phyloP scores from a whole-genome alignment of 2,113 vertebrate species.

The Cromileptes altivelis region DNA sequence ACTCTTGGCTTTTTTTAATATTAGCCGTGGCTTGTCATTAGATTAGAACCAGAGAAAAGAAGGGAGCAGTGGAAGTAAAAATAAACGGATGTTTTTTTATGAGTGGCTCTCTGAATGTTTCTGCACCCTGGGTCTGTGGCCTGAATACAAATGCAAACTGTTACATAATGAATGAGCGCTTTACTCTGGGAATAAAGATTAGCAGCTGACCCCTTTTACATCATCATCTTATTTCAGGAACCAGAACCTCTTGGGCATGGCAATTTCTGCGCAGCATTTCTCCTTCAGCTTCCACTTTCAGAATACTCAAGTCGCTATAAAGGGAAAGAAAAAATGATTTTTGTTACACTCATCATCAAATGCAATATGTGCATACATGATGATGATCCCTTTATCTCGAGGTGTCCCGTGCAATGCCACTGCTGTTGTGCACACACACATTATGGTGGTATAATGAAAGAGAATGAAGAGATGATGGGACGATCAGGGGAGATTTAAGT shows the following conservation, averaged over 20 bases:
- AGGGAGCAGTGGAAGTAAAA: constrained; percentile 49
- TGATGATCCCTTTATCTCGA: neutral
- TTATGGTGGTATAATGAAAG: constrained; percentile 28
- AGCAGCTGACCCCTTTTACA: constrained; percentile 83
- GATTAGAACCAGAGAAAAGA: constrained; percentile 41
- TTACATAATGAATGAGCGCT: constrained; percentile 88
- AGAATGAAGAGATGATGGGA: constrained; percentile 42
- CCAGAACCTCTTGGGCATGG: constrained; percentile 72
- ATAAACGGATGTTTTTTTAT: constrained; percentile 76
- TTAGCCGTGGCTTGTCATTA: constrained; percentile 36
- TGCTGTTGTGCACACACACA: neutral
- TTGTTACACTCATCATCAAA: constrained; percentile 24
- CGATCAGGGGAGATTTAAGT: constrained; percentile 48
- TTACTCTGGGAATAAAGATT: constrained; percentile 85
- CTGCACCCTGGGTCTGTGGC: constrained; percentile 77
- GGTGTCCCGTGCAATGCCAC: constrained; percentile 21
- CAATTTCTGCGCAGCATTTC: constrained; percentile 59
- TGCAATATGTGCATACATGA: constrained; percentile 17
- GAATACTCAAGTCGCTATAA: constrained; percentile 16
- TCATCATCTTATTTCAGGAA: constrained; percentile 84
- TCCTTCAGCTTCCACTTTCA: constrained; percentile 50
- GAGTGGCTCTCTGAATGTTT: constrained; percentile 76
- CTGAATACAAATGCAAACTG: constrained; percentile 85
- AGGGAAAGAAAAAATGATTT: constrained; percentile 9
- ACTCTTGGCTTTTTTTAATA: constrained; percentile 15